Evolutionary conservation across 2,888 invertebrate genomes (phyloP), one percentile per base, ranked within the genome.

Genomic region (Labia minor): DNA sequence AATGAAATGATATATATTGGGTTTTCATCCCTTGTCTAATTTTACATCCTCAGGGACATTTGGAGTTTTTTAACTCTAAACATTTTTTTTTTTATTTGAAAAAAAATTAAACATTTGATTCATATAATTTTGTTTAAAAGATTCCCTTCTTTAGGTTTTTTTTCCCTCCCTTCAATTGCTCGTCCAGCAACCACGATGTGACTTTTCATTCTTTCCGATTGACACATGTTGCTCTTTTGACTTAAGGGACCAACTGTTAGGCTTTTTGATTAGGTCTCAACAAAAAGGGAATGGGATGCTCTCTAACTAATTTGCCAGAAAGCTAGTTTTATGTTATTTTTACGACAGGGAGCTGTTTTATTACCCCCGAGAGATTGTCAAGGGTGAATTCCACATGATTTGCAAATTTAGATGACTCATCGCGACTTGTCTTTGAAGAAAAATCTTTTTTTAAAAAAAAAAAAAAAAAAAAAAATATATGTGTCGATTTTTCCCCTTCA

Each of bases 211-310:
- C 14, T 14, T 49, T 49, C 14, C 3, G 49, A 49, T 49, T 16
- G 49, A 49, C 49, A 49, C 49, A 49, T 49, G 49, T 49, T 49
- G 49, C 49, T 49, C n/a, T 49, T n/a, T 49, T 49, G 49, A 49
- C n/a, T 49, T 49, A n/a, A 49, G 49, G 16, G 49, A 49, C 49
- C 49, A 49, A 49, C 49, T 49, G 49, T 49, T 49, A 49, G 49
- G 49, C 16, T 49, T 49, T 49, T 49, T 49, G 49, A 49, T 49
- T 49, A 49, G 49, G 49, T 16, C 26, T 16, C 49, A 49, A 14
- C 16, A 8, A 3, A n/a, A 16, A 16, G 49, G 49, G 49, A 10
- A 49, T 14, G 49, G 16, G 49, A 3, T 4, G n/a, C 2, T n/a
- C n/a, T 49, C 49, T 49, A 49, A 49, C 49, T 49, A 49, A 49